Percentiles rank a stretch among this genome's conserved stretches.
phyloP scores from a whole-genome alignment of 1,140 invertebrate species.

The Euura lappo region DNA sequence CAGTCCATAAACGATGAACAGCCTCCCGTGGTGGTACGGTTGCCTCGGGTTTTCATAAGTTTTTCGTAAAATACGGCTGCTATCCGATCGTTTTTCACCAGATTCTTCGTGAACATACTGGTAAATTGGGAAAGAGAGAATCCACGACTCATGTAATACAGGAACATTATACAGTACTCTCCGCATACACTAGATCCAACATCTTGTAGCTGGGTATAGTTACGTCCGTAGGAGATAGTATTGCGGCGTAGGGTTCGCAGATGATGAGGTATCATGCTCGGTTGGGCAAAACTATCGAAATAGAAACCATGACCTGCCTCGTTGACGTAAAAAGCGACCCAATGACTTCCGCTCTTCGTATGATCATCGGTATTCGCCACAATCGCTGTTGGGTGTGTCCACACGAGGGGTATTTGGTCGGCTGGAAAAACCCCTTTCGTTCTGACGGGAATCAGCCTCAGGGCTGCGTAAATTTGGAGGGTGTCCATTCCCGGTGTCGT shows the following conservation, averaged over 20 bases:
- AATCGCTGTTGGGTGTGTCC: conserved; percentile 2
- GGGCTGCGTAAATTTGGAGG: neutral
- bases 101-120: no score
- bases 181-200: neutral
- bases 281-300: no score
- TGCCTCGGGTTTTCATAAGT: no score
- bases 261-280: no score
- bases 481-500: neutral
- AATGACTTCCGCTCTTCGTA: neutral
- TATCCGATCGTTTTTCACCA: no score
- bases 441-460: neutral
- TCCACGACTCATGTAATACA: no score
- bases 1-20: no score
- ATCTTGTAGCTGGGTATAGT: neutral
- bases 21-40: no score
- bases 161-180: neutral
- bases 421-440: neutral
- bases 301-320: neutral
- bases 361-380: conserved; percentile 14
- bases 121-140: no score
- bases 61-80: no score
- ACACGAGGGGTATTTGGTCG: conserved; percentile 1
- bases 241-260: neutral
- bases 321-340: conserved; percentile 10
- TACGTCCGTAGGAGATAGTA: neutral